Conservation (phyloP, 2,888 invertebrate species). For the Coremacera marginata region DNA sequence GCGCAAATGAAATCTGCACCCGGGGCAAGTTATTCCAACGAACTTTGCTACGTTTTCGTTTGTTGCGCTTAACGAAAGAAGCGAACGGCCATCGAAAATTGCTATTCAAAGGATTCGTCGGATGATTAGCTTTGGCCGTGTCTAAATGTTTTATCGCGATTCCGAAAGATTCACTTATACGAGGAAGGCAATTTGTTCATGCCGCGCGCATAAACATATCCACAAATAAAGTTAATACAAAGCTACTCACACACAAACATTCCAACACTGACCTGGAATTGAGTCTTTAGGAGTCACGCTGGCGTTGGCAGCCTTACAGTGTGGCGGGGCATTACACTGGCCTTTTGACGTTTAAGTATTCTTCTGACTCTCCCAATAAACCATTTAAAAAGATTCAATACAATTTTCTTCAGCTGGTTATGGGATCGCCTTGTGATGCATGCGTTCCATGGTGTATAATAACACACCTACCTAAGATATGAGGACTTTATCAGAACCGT, state of each 20-base stretch:
- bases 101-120: conserved; percentile 45
- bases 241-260: not conserved
- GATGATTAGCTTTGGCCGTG: conserved; percentile 45
- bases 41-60: conserved; percentile 8
- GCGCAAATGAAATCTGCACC: conserved; percentile 28
- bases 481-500: conserved; percentile 19
- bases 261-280: conserved; percentile 12
- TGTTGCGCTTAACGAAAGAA: not conserved
- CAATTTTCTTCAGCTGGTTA: conserved; percentile 48
- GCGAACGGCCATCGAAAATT: conserved; percentile 36
- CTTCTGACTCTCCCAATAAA: conserved; percentile 38
- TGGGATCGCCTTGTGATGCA: conserved; percentile 45
- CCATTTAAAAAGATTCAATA: conserved; percentile 40
- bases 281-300: conserved; percentile 23
- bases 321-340: not conserved
- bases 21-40: conserved; percentile 33
- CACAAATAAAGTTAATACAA: not conserved
- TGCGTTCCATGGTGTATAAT: conserved; percentile 12
- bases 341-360: conserved; percentile 4
- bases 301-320: not conserved
- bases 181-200: conserved; percentile 32
- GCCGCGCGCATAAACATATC: conserved; percentile 26
- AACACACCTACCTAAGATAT: conserved; percentile 30
- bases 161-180: conserved; percentile 48
- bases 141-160: conserved; percentile 47